These are phyloP conservation scores for Cinclus mexicanus DNA, from an alignment of 2,113 vertebrate genomes.

Conservation along the genomic window DNA sequence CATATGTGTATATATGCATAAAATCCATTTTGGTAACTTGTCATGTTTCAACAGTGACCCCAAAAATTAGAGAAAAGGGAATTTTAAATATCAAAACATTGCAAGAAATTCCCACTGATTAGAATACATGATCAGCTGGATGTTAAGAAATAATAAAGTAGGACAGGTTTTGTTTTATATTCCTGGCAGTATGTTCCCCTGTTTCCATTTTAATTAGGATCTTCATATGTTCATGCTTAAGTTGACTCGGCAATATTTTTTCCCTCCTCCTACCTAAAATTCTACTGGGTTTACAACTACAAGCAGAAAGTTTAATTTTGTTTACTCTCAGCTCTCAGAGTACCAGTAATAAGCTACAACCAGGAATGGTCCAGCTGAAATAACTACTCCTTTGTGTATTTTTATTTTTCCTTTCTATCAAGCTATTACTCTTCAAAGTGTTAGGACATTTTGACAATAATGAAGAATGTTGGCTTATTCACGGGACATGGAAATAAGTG, in stretches of 20 bases:
- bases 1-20: not conserved
- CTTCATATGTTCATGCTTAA: not conserved
- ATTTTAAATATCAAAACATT: not conserved
- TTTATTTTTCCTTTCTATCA: not conserved
- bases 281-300: not conserved
- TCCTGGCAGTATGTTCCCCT: not conserved
- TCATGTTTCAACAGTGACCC: not conserved
- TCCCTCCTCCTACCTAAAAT: not conserved
- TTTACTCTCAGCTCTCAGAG: not conserved
- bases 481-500: not conserved
- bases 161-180: not conserved
- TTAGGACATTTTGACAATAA: not conserved
- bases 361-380: not conserved
- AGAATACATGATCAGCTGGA: not conserved
- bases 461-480: not conserved
- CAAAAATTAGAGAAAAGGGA: not conserved
- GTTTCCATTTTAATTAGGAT: not conserved
- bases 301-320: not conserved
- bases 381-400: not conserved
- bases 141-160: not conserved
- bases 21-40: fast-evolving
- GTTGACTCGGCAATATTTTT: not conserved
- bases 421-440: not conserved
- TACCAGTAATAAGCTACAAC: not conserved
- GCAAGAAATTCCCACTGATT: not conserved